Evolutionary conservation across 1,140 invertebrate genomes (phyloP), one percentile per base, ranked within the genome.

Genomic region (Aphelinus atriplicis): DNA sequence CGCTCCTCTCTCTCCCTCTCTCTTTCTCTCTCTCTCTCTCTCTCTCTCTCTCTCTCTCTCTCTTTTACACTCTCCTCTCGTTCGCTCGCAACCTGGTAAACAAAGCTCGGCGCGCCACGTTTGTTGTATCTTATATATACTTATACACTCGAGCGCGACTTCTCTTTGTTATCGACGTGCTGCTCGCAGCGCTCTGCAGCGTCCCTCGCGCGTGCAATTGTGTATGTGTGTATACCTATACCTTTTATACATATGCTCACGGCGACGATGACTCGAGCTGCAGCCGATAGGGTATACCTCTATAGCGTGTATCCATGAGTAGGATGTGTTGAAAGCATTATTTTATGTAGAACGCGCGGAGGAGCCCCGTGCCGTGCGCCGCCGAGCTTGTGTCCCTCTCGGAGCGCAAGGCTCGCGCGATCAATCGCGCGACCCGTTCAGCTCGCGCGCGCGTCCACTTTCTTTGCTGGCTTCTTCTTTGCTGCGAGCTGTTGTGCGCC

Each of bases 401-500:
- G 3, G 26, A 6, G 57, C 9, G 3, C 26, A 26, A 26, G 26
- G 26, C 26, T 26, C 26, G 26, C 26, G 26, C 26, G 26, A 26
- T 26, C 26, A 26, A 26, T 26, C 26, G 26, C 26, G 26, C 26
- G 26, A 26, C 26, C 26, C 26, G 26, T 26, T 26, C 26, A 26
- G 26, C 26, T 26, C 61, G 45, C 62, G 48, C 9, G n/a, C 62
- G 45, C 6, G 9, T 45, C n/a, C 43, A 56, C 7, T 56, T 3
- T 63, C 2, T 48, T 1, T 57, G 56, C 7, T 57, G 56, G 56
- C 56, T n/a, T 57, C 56, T 57, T 4, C 47, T 1, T 63, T 26
- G 26, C 26, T 26, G 6, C 51, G 43, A 56, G 55, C 66, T 26
- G 10, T 68, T 68, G n/a, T 57, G 50, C 66, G n/a, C 56, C 48